A percentile compares a stretch with the other conserved stretches of the same genome.
Evolutionary conservation across 2,888 invertebrate genomes (phyloP).

Genomic region (Drosophila mettleri): DNA sequence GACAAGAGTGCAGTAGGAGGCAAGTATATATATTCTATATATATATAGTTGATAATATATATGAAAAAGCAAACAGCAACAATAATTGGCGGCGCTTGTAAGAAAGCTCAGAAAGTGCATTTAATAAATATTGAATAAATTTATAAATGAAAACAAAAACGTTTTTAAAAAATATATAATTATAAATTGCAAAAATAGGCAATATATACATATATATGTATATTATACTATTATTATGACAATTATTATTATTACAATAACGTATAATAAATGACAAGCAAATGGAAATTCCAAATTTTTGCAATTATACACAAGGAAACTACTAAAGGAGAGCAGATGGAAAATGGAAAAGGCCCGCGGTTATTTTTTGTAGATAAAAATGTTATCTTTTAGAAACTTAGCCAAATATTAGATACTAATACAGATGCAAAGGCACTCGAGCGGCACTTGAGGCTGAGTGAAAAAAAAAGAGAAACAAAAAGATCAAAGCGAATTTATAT

Average conservation of each 20-base stretch:
- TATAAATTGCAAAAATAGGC: constrained; percentile 40
- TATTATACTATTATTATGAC: constrained; percentile 69
- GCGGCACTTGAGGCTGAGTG: constrained; percentile 47
- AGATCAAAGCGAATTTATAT: constrained; percentile 79
- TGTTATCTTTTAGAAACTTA: constrained; percentile 79
- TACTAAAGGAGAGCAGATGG: constrained; percentile 18
- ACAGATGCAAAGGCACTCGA: constrained; percentile 23
- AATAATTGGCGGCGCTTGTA: constrained; percentile 85
- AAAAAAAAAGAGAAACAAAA: constrained; percentile 11
- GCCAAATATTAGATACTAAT: constrained; percentile 76
- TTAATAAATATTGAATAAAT: constrained; percentile 69
- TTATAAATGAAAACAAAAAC: constrained; percentile 40
- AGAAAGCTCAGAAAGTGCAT: constrained; percentile 84
- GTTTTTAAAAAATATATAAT: constrained; percentile 56
- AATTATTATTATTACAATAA: constrained; percentile 73
- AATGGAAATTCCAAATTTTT: constrained; percentile 48
- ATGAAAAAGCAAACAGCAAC: constrained; percentile 73
- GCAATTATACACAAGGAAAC: constrained; percentile 58
- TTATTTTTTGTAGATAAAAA: constrained; percentile 81
- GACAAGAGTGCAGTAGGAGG: constrained; percentile 45
- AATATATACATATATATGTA: constrained; percentile 31
- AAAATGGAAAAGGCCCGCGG: constrained; percentile 44
- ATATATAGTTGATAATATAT: constrained; percentile 39
- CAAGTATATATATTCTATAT: constrained; percentile 49
- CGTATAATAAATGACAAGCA: constrained; percentile 61